Base-by-base conservation (phyloP, 2,797 vertebrate genomes). In the Pagetopsis macropterus region DNA sequence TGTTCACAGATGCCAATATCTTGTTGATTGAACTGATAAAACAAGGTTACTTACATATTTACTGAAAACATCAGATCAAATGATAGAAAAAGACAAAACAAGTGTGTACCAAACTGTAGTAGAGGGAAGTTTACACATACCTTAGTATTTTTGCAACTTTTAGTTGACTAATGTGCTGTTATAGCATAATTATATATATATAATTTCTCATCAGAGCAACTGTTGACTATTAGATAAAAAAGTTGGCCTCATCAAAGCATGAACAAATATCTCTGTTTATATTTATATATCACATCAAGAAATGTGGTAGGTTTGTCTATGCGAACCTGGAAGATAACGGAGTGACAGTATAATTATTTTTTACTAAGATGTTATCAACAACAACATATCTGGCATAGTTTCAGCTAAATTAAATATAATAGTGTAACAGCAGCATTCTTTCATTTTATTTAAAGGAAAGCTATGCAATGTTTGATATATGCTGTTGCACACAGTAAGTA, bases 1-100 rank as follows among this genome's bases (percentile, higher is more conserved):
- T 84, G 68, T 61, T 81, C 58, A 52, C 49, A 81, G 55, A 81
- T 62, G 65, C 4, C 23, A 71, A 33, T 50, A 56, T 43, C 19
- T 21, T 7, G 1, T 12, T 17, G 2, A 65, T 61, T 4, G 66
- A 72, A 37, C 62, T 37, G 14, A 65, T 23, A 3, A 37, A 58
- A 63, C 3, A 13, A 52, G 41, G 54, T 33, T 21, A 44, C 33
- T 21, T 8, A 11, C 23, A 6, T 23, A 27, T 19, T 51, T 17
- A 9, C 7, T 51, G 15, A 37, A 45, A n/a, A 50, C 40, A 51
- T 5, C 15, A 15, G n/a, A 64, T 5, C 3, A 23, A 23, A 2
- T 62, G 4, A 48, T 23, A 17, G n/a, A 33, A 71, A 8, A 66
- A n/a, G 2, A 70, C 13, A 13, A 43, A 16, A 52, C 51, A 9